phyloP scores from a whole-genome alignment of 2,113 vertebrate species.

The Phylloscopus whistleri region DNA sequence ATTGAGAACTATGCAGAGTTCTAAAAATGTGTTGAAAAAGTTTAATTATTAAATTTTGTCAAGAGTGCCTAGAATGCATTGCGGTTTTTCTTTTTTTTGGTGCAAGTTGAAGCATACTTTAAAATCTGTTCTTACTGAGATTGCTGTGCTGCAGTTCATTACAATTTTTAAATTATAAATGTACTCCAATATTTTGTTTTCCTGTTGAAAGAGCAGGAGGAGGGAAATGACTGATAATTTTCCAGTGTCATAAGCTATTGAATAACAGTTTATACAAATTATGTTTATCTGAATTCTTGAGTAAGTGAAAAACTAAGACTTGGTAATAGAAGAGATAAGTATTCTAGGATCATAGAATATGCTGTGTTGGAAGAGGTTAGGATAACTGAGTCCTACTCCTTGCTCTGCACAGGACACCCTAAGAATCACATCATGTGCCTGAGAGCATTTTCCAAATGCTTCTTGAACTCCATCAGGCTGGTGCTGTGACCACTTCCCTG shows the following conservation, averaged over 20 bases:
- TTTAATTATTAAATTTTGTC: neutral
- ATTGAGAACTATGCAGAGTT: neutral
- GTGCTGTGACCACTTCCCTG: neutral
- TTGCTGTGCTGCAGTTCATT: neutral
- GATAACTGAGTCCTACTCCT: neutral
- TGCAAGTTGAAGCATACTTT: neutral
- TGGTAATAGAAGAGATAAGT: neutral
- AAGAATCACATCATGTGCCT: neutral
- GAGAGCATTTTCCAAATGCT: fast-evolving
- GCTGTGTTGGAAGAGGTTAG: neutral
- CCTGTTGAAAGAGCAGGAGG: neutral
- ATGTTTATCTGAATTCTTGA: neutral
- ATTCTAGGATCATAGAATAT: neutral
- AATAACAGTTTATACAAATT: neutral
- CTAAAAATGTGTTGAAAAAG: neutral
- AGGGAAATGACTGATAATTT: neutral
- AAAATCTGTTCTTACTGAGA: neutral
- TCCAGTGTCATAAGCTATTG: neutral
- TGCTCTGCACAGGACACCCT: neutral
- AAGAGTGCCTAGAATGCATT: neutral
- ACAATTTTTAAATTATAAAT: neutral
- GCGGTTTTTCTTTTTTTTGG: neutral
- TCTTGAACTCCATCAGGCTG: neutral
- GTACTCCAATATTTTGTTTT: neutral
- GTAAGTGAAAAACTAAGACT: neutral